Percentiles rank a stretch among this genome's conserved stretches.
These are phyloP conservation scores for Octomys mimax DNA, from an alignment of 2,797 vertebrate genomes.

Conservation along the genomic window DNA sequence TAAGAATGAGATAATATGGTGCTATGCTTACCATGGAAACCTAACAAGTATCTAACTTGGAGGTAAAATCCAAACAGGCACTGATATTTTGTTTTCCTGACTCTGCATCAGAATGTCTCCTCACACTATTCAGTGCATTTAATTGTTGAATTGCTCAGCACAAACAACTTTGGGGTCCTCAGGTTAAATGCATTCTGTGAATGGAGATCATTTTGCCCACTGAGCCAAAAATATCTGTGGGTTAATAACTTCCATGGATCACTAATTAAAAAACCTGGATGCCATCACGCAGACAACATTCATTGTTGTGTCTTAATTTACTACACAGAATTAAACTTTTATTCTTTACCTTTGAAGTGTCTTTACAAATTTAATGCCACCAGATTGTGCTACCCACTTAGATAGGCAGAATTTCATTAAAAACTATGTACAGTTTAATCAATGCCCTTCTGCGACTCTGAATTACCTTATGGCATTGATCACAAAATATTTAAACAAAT, in stretches of 20 bases:
- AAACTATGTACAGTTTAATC: constrained; percentile 66
- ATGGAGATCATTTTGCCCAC: constrained; percentile 69
- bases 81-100: no score
- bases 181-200: background rate
- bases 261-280: constrained; percentile 83
- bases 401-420: constrained; percentile 77
- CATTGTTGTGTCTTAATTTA: constrained; percentile 85
- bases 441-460: constrained; percentile 74
- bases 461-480: constrained; percentile 59
- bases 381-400: constrained; percentile 67
- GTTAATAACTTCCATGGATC: constrained; percentile 81
- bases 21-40: no score
- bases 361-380: constrained; percentile 77
- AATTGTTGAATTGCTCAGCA: background rate
- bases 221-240: constrained; percentile 78
- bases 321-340: constrained; percentile 83
- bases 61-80: no score
- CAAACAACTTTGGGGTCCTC: background rate
- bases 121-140: background rate
- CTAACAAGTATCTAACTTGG: no score
- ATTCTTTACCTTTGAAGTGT: constrained; percentile 74
- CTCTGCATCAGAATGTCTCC: background rate
- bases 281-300: constrained; percentile 73
- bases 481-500: constrained; percentile 12
- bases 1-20: no score